Conservation (phyloP, 2,113 vertebrate genomes). For the Larimichthys polyactis region DNA sequence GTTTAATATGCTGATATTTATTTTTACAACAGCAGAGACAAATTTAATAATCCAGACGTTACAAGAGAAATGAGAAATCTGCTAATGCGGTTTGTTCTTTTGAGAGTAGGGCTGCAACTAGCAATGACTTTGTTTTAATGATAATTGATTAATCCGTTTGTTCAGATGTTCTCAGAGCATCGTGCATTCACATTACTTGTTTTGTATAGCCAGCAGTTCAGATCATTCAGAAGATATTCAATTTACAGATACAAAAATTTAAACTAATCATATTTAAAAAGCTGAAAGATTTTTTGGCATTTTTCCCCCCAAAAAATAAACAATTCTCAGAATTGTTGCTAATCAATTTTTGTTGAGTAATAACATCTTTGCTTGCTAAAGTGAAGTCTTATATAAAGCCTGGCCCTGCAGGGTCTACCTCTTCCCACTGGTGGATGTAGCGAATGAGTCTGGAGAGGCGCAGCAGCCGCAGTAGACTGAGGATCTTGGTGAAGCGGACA, state of each 20-base stretch:
- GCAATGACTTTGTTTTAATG: no score
- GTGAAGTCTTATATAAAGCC: background rate
- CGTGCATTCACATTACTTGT: background rate
- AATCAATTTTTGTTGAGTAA: background rate
- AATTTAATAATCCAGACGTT: background rate
- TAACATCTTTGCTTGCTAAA: conserved; percentile 1
- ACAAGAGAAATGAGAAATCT: background rate
- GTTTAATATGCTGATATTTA: background rate
- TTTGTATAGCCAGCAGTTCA: background rate
- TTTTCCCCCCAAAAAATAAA: background rate
- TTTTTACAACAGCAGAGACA: background rate
- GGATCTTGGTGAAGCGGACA: conserved; percentile 98
- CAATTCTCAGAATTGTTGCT: background rate
- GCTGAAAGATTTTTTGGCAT: background rate
- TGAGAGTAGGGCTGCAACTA: background rate
- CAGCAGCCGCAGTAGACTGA: conserved; percentile 94
- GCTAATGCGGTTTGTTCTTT: background rate
- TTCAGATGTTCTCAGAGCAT: no score
- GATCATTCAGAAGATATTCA: background rate
- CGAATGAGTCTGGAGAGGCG: conserved; percentile 96
- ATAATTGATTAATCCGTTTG: background rate
- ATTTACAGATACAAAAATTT: background rate
- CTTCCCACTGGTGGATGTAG: conserved; percentile 99
- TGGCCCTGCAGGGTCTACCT: conserved; percentile 85
- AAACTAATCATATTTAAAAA: conserved; percentile 3